phyloP scores from a whole-genome alignment of 2,113 vertebrate species.

The Albula goreensis region DNA sequence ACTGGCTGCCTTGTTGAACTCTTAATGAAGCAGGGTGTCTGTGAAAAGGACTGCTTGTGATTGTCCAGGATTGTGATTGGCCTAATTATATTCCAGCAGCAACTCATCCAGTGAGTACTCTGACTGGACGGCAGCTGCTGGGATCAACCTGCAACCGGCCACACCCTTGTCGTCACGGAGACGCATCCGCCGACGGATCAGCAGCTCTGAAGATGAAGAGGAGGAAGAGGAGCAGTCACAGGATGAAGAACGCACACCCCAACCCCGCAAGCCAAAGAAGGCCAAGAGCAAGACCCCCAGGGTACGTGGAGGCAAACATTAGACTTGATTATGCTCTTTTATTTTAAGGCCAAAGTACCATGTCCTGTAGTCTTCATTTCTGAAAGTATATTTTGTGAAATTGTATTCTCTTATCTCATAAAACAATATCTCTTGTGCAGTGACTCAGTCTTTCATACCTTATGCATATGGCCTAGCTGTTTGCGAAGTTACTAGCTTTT shows the following conservation, averaged over 20 bases:
- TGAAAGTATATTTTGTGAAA: no score
- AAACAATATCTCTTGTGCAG: no score
- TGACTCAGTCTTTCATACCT: no score
- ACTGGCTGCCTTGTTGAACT: no score
- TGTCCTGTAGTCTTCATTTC: no score
- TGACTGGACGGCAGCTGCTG: conserved; percentile 92
- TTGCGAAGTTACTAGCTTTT: no score
- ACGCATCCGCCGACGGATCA: conserved; percentile 68
- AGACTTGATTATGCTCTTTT: no score
- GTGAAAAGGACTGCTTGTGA: background rate
- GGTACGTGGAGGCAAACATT: conserved; percentile 44
- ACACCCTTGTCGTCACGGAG: conserved; percentile 77
- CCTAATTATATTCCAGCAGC: conserved; percentile 52
- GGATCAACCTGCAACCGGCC: conserved; percentile 84
- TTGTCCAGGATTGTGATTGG: background rate
- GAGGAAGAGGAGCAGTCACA: conserved; percentile 73
- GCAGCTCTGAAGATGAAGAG: conserved; percentile 82
- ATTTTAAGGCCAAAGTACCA: no score
- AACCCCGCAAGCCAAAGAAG: conserved; percentile 64
- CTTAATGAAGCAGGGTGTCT: background rate
- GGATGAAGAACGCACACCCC: conserved; percentile 57
- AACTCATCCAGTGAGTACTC: conserved; percentile 90
- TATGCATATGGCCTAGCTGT: no score
- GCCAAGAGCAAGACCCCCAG: conserved; percentile 61
- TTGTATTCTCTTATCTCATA: no score